Evolutionary conservation across 2,113 vertebrate genomes (phyloP).

Genomic region (Chascanopsetta lugubris): DNA sequence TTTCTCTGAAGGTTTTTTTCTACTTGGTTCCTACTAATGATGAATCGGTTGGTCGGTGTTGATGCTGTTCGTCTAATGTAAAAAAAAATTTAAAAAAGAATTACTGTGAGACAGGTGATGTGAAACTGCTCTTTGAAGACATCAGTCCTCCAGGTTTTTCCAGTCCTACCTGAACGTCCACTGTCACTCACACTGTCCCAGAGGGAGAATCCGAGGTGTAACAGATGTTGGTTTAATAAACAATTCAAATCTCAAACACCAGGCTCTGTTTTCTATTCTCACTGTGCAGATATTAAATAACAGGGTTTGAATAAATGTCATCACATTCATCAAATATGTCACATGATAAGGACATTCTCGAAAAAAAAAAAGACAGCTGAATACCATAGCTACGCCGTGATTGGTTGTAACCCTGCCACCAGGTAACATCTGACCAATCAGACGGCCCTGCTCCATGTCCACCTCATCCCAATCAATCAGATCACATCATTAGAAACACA

Average conservation of each 20-base stretch:
- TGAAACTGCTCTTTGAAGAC: slow-evolving; percentile 32
- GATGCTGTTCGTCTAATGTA: slow-evolving; percentile 52
- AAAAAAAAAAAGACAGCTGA: no score
- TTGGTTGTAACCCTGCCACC: no score
- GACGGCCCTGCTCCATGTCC: no score
- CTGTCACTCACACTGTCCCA: slow-evolving; percentile 60
- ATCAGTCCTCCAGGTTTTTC: slow-evolving; percentile 30
- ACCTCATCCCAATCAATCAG: no score
- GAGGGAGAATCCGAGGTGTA: slow-evolving; percentile 59
- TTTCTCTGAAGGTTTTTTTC: slow-evolving; percentile 54
- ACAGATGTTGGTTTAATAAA: slow-evolving; percentile 75
- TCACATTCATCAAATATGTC: neutral
- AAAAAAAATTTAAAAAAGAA: slow-evolving; percentile 41
- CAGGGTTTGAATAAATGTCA: neutral
- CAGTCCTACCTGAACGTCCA: slow-evolving; percentile 55
- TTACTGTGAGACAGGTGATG: slow-evolving; percentile 37
- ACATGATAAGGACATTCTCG: no score
- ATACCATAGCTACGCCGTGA: no score
- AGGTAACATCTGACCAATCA: no score
- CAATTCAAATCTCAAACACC: slow-evolving; percentile 52
- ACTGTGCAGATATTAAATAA: neutral
- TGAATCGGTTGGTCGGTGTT: slow-evolving; percentile 51
- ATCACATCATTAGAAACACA: no score
- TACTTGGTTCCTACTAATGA: slow-evolving; percentile 60
- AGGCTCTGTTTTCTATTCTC: slow-evolving; percentile 7